phyloP scores from a whole-genome alignment of 2,113 vertebrate genomes.

The Oreochromis niloticus region DNA sequence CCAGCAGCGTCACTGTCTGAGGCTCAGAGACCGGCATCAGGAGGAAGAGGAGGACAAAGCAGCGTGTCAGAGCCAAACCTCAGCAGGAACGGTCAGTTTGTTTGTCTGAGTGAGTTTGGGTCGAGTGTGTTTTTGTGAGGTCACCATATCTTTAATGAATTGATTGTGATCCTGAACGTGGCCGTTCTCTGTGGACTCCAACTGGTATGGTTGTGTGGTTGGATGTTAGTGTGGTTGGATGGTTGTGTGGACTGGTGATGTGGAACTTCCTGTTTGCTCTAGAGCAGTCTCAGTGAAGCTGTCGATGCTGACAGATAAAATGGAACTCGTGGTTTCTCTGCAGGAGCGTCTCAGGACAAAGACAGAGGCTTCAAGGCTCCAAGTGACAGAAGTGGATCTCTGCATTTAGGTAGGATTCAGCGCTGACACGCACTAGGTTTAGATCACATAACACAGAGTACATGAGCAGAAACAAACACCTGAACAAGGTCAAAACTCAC shows the following conservation, averaged over 20 bases:
- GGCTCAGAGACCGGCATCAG: constrained; percentile 27
- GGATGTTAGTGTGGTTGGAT: neutral
- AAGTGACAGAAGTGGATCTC: constrained; percentile 66
- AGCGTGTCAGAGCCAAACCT: constrained; percentile 59
- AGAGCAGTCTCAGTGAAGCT: neutral
- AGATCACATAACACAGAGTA: neutral
- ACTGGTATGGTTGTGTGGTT: neutral
- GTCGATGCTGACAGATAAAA: neutral
- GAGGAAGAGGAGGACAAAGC: constrained; percentile 33
- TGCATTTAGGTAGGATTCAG: constrained; percentile 69
- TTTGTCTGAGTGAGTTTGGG: neutral
- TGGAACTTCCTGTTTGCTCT: neutral
- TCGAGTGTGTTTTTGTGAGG: neutral
- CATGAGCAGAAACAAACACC: neutral
- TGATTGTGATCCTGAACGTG: neutral
- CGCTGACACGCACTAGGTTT: neutral
- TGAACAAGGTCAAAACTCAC: neutral
- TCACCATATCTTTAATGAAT: neutral
- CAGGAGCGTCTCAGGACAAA: constrained; percentile 46
- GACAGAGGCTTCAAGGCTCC: constrained; percentile 49
- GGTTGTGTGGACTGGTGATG: neutral
- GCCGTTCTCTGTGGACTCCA: neutral
- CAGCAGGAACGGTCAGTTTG: constrained; percentile 64
- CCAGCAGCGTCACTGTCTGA: constrained; percentile 64
- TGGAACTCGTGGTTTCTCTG: neutral